Evolutionary conservation across 2,113 vertebrate species (phyloP), one percentile per base, ranked within the genome.

Genomic region (Scalopus aquaticus): DNA sequence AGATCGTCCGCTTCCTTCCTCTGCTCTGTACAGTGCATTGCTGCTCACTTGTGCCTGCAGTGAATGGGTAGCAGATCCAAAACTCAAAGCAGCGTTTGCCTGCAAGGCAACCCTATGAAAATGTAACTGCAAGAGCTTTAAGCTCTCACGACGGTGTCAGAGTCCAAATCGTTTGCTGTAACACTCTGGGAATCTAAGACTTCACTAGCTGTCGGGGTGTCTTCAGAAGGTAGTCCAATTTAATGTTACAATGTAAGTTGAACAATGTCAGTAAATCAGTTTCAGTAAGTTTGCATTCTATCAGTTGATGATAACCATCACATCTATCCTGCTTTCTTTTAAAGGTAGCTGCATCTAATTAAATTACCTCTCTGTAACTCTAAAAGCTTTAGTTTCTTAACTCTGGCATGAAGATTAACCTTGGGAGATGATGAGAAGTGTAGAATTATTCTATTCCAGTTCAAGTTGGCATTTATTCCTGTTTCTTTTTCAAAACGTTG

Each of bases 301-400:
- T 67, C 56, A 70, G 60, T 77, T 67, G 60, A 54, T 74, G 22
- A 49, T 46, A 80, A 42, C 5, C 6, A 42, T 46, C 15, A 51
- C 16, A 26, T 67, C 30, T 10, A 20, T 60, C 28, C 32, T 64
- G 15, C 69, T 91, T 90, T 83, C 28, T 60, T 91, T 49, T 77
- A 72, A 76, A 74, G 83, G 37, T 28, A 72, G 65, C 22, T 19
- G 0, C 20, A 51, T 26, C 64, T 28, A 60, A 26, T 15, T 54
- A 62, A 65, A 58, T 62, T 91, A 78, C 12, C 24, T 51, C 51
- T 62, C n/a, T 56, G 44, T 60, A 58, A 51, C 5, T 70, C 28
- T 92, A 11, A 32, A 65, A 46, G 72, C 73, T 84, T 91, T 73
- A 84, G 60, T 76, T 90, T 90, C n/a, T 80, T 90, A 65, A 26